A percentile compares a stretch with the other conserved stretches of the same genome.
phyloP scores from a whole-genome alignment of 2,113 vertebrate species.

The Dicrurus megarhynchus region DNA sequence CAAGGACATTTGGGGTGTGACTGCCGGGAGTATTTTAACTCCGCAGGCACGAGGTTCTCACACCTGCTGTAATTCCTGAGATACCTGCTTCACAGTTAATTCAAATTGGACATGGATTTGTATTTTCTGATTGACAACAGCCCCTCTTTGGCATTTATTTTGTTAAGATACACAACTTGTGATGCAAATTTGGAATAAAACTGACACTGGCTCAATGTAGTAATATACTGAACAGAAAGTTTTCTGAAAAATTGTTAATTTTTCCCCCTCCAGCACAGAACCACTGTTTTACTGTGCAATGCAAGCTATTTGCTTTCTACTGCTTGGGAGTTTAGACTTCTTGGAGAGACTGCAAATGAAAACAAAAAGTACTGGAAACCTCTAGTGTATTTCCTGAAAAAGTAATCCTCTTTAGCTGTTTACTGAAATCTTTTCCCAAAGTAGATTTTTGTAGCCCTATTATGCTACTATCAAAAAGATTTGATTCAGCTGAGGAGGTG shows the following conservation, averaged over 20 bases:
- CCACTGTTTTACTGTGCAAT: background rate
- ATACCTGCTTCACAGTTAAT: background rate
- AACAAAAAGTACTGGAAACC: background rate
- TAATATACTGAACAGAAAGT: background rate
- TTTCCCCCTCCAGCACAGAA: background rate
- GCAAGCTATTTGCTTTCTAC: background rate
- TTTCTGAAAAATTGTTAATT: background rate
- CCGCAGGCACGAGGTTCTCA: fast-evolving
- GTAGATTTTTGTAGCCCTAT: background rate
- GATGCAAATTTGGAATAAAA: background rate
- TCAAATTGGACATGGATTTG: background rate
- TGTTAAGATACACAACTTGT: background rate
- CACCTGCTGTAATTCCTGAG: background rate
- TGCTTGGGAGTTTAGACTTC: background rate
- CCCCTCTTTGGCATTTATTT: background rate
- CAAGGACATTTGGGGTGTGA: background rate
- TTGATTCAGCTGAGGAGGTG: background rate
- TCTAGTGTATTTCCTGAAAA: background rate
- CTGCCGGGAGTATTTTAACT: background rate
- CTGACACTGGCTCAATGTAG: background rate
- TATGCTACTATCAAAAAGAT: background rate
- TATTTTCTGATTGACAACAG: background rate
- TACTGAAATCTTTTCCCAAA: background rate
- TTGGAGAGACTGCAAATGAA: background rate
- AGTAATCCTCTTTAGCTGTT: background rate